These are phyloP conservation scores for Cataglyphis altisquamis DNA, from an alignment of 2,888 invertebrate species.

Conservation along the genomic window DNA sequence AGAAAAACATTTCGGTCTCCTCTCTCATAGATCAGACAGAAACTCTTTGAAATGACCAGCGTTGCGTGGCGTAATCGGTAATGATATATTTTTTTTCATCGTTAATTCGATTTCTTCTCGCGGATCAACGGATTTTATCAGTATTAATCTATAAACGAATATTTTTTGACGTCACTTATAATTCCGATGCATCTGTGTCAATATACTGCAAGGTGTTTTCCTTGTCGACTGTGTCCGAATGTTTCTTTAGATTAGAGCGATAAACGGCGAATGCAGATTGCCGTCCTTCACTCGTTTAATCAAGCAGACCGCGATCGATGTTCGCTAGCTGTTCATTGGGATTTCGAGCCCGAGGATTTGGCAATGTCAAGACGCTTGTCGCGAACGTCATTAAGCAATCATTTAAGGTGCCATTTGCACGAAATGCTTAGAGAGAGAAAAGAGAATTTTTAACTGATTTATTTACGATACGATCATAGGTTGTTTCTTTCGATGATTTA, in stretches of 20 bases:
- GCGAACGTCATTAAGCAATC: background rate
- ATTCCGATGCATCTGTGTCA: conserved; percentile 72
- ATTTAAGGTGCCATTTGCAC: background rate
- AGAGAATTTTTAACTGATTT: background rate
- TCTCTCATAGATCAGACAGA: background rate
- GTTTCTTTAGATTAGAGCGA: conserved; percentile 62
- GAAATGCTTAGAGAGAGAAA: background rate
- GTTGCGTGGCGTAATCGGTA: background rate
- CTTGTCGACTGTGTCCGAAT: conserved; percentile 23
- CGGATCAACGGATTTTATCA: conserved; percentile 51
- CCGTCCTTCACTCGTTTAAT: conserved; percentile 61
- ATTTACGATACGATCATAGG: background rate
- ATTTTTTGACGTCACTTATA: conserved; percentile 64
- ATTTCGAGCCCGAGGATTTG: conserved; percentile 33
- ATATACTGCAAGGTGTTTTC: conserved; percentile 71
- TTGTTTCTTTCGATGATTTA: background rate
- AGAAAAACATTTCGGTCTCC: background rate
- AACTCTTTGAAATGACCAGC: conserved; percentile 3
- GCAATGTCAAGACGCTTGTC: background rate
- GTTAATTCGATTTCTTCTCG: conserved; percentile 34
- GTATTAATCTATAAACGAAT: conserved; percentile 57
- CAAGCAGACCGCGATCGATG: conserved; percentile 55
- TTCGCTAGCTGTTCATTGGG: conserved; percentile 55
- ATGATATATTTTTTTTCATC: conserved; percentile 6
- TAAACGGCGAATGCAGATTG: conserved; percentile 62